These are phyloP conservation scores for Chrysoperla carnea DNA, from an alignment of 1,140 invertebrate species.

Conservation along the genomic window DNA sequence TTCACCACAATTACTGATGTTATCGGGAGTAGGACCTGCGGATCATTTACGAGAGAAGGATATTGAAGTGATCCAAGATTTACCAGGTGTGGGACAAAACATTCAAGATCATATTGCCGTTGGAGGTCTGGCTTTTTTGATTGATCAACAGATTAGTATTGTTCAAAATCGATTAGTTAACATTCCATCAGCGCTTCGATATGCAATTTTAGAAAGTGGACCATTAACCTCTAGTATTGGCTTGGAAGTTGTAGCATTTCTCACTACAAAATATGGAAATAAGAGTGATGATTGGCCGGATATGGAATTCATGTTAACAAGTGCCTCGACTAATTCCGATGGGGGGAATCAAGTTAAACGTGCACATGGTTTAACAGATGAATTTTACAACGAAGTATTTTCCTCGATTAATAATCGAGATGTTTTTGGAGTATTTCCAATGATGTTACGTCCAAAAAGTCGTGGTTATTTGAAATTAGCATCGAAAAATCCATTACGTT, in stretches of 20 bases:
- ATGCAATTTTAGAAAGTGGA: conserved; percentile 60
- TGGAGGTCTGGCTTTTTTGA: conserved; percentile 56
- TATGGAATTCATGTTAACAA: conserved; percentile 76
- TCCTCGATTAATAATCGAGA: conserved; percentile 48
- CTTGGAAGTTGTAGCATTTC: conserved; percentile 67
- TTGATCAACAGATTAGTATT: conserved; percentile 62
- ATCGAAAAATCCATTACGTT: conserved; percentile 62
- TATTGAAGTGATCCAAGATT: conserved; percentile 46
- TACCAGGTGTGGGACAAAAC: conserved; percentile 59
- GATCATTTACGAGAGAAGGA: conserved; percentile 47
- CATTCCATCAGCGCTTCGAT: conserved; percentile 53
- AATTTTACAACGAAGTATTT: conserved; percentile 61
- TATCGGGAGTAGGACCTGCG: conserved; percentile 64
- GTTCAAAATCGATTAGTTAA: conserved; percentile 60
- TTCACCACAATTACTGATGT: conserved; percentile 64
- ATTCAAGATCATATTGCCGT: conserved; percentile 72
- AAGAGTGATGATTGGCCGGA: conserved; percentile 72
- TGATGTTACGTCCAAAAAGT: conserved; percentile 74
- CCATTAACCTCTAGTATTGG: conserved; percentile 68
- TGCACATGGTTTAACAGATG: conserved; percentile 60
- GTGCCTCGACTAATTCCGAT: conserved; percentile 60
- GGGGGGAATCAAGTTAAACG: conserved; percentile 50
- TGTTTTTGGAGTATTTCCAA: conserved; percentile 64
- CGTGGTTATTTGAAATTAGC: conserved; percentile 57
- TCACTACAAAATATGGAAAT: conserved; percentile 74